Evolutionary conservation across 2,888 invertebrate species (phyloP), one percentile per base, ranked within the genome.

Genomic region (Habrosyne pyritoides): DNA sequence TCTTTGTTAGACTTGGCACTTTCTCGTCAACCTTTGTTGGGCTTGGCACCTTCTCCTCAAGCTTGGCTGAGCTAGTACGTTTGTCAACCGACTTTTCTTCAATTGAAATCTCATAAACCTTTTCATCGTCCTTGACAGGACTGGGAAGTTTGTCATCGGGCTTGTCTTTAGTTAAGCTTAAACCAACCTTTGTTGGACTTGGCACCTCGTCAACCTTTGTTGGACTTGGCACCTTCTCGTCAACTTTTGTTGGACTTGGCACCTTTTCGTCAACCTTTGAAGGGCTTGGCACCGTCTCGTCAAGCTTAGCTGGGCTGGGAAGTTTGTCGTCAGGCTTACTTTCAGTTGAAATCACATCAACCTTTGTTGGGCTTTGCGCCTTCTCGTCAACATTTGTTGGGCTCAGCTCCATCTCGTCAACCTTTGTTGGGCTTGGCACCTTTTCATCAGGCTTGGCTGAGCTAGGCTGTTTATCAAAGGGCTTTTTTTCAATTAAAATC

Each of bases 391-490:
- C 21, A 22, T 52, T 28, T 24, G 30, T 24, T 51, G 53, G 47
- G 7, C 55, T 47, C 12, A 22, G 22, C 7, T 53, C 33, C 10
- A 53, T 64, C 1, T 52, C 53, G 0, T 53, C 53, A 6, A 52
- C 26, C 10, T 53, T 59, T 1, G 48, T 10, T 2, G 52, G n/a
- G 21, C 48, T 56, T 1, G 52, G 30, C 0, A n/a, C 52, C 8
- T 56, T 59, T 0, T 53, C 48, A 22, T 42, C 47, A 7, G 10
- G 46, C 8, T 60, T 56, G 0, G 42, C 57, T 56, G 48, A 57
- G 1, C 50, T 54, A 57, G 52, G 60, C 5, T 60, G 59, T 52
- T 53, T 63, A 54, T 71, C 64, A 30, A n/a, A n/a, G n/a, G n/a
- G n/a, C n/a, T n/a, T n/a, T n/a, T n/a, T n/a, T n/a, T n/a, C n/a